Conservation (phyloP, 2,113 vertebrate species). For the Gila orcuttii region DNA sequence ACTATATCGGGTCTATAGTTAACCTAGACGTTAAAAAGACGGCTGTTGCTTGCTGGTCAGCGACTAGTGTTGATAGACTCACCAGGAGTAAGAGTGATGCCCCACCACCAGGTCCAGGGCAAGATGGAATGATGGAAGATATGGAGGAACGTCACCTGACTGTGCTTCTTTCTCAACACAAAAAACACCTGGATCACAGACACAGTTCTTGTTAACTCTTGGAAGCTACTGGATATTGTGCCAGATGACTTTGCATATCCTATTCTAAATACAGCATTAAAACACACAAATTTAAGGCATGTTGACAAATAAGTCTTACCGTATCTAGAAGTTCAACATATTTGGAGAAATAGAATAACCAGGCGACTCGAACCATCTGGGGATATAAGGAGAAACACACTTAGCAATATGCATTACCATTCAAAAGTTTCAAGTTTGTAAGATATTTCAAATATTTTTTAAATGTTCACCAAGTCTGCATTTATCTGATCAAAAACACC, state of each 20-base stretch:
- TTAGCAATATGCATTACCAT: background rate
- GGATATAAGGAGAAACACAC: constrained; percentile 47
- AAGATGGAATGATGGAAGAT: constrained; percentile 97
- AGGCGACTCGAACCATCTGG: constrained; percentile 89
- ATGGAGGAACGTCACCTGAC: constrained; percentile 95
- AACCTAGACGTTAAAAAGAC: too few species aligned
- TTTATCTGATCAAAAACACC: too few species aligned
- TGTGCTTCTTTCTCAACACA: constrained; percentile 93
- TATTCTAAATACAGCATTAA: background rate
- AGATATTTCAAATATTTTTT: background rate
- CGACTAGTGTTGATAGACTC: constrained; percentile 48
- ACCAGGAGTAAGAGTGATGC: constrained; percentile 90
- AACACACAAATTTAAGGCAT: background rate
- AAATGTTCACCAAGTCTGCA: background rate
- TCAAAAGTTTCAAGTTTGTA: background rate
- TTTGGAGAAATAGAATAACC: constrained; percentile 95
- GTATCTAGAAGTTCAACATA: constrained; percentile 93
- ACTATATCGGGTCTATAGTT: too few species aligned
- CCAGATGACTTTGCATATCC: background rate
- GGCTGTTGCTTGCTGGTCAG: too few species aligned
- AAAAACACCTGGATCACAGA: constrained; percentile 85
- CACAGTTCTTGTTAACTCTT: background rate
- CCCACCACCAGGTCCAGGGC: constrained; percentile 99
- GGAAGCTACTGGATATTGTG: background rate
- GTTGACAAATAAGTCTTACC: constrained; percentile 73